phyloP scores from a whole-genome alignment of 1,140 invertebrate species.

The Delia radicum region DNA sequence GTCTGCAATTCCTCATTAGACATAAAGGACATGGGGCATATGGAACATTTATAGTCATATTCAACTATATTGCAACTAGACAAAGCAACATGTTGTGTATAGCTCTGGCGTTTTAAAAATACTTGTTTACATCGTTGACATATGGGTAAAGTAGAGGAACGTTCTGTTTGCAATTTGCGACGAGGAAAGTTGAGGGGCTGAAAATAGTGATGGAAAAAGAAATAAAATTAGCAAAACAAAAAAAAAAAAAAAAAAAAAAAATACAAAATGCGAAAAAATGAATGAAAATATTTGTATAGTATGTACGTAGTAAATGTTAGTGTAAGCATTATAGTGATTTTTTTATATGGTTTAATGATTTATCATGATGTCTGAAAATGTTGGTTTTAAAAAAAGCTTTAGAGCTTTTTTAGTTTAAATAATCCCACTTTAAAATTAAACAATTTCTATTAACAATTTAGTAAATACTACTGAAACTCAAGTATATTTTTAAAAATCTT shows the following conservation, averaged over 20 bases:
- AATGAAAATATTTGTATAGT: conserved; percentile 16
- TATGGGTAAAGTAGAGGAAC: conserved; percentile 40
- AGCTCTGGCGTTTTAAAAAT: conserved; percentile 49
- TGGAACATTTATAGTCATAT: conserved; percentile 49
- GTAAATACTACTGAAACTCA: no score
- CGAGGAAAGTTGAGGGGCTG: conserved; percentile 42
- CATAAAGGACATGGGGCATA: conserved; percentile 53
- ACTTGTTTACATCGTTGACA: conserved; percentile 53
- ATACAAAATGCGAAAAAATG: not conserved
- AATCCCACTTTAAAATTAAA: no score
- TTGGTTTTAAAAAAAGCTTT: no score
- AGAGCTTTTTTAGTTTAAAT: no score
- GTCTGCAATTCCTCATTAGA: conserved; percentile 40
- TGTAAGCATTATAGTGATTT: no score
- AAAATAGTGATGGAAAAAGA: not conserved
- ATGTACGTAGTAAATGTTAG: not conserved
- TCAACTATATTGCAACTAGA: conserved; percentile 47
- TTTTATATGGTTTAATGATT: no score
- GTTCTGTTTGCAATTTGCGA: conserved; percentile 45
- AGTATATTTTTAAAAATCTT: no score
- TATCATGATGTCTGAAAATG: no score
- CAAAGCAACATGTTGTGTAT: conserved; percentile 44
- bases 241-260: conserved; percentile 2
- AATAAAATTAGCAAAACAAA: conserved; percentile 3
- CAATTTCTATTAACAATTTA: no score